phyloP scores from a whole-genome alignment of 2,888 invertebrate genomes.

The Drosophila rellima region DNA sequence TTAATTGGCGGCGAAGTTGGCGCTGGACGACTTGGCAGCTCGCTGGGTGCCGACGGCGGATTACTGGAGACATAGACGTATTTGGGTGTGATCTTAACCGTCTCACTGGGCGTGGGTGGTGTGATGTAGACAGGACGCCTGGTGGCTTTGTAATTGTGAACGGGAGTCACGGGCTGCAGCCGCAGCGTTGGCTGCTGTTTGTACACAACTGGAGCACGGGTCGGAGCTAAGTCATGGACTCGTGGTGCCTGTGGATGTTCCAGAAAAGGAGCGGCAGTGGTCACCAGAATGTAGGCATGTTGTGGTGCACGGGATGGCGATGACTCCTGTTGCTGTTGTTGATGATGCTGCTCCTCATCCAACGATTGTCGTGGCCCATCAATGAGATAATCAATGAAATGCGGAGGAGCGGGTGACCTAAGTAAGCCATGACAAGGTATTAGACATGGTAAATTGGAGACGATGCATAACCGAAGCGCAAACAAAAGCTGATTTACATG shows the following conservation, averaged over 20 bases:
- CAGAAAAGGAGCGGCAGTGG: slow-evolving; percentile 73
- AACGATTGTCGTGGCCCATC: slow-evolving; percentile 83
- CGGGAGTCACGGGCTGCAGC: slow-evolving; percentile 75
- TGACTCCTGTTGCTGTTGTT: slow-evolving; percentile 63
- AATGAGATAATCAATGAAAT: slow-evolving; percentile 81
- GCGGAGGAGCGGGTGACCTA: slow-evolving; percentile 61
- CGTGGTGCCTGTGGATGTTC: slow-evolving; percentile 48
- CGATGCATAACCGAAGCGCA: neutral
- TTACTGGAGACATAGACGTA: slow-evolving; percentile 63
- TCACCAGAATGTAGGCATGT: slow-evolving; percentile 77
- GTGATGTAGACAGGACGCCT: slow-evolving; percentile 60
- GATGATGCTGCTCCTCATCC: slow-evolving; percentile 74
- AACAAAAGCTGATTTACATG: neutral
- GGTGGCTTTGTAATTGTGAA: slow-evolving; percentile 61
- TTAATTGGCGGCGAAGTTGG: slow-evolving; percentile 66
- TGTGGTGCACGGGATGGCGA: slow-evolving; percentile 52
- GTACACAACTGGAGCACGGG: slow-evolving; percentile 68
- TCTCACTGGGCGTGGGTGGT: slow-evolving; percentile 50
- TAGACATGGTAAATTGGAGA: neutral
- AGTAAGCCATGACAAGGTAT: neutral
- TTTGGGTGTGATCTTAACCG: slow-evolving; percentile 70
- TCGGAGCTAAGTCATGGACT: slow-evolving; percentile 60
- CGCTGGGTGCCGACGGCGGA: slow-evolving; percentile 38
- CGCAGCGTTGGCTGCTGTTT: slow-evolving; percentile 80
- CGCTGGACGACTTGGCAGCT: slow-evolving; percentile 31